Evolutionary conservation across 1,140 invertebrate genomes (phyloP).

Genomic region (Trichonephila clavata): DNA sequence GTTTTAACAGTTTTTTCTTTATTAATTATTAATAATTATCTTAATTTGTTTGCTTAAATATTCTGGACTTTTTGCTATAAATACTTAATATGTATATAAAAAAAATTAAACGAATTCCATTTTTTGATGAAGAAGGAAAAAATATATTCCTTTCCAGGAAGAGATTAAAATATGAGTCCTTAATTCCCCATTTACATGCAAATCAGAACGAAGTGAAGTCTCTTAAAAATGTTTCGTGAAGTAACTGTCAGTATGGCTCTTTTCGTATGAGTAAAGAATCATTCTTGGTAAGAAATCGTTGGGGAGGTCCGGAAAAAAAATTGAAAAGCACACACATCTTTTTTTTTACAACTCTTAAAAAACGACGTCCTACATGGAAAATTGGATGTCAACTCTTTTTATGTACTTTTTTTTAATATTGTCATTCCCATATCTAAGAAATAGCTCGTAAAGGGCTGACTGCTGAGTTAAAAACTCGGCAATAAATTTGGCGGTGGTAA

Average conservation of each 20-base stretch:
- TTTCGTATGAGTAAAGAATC: background rate
- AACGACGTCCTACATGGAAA: conserved; percentile 24
- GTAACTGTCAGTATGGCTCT: background rate
- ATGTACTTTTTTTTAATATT: background rate
- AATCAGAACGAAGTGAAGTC: background rate
- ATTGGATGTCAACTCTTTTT: conserved; percentile 36
- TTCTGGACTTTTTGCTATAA: no score
- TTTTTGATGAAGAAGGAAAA: background rate
- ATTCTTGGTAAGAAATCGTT: background rate
- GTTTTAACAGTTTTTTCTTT: no score
- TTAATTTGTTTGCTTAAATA: no score
- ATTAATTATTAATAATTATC: no score
- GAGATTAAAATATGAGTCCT: background rate
- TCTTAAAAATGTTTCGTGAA: background rate
- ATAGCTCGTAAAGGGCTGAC: conserved; percentile 28
- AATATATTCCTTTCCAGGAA: background rate
- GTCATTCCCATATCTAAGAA: conserved; percentile 14
- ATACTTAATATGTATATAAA: background rate
- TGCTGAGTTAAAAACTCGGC: background rate
- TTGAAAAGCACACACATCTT: background rate
- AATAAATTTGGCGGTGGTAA: conserved; percentile 61
- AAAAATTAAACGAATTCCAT: background rate
- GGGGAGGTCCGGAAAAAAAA: background rate
- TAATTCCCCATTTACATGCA: background rate
- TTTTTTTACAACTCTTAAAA: conserved; percentile 38